Evolutionary conservation across 2,888 invertebrate species (phyloP).

Genomic region (Caenorhabditis imperialis): DNA sequence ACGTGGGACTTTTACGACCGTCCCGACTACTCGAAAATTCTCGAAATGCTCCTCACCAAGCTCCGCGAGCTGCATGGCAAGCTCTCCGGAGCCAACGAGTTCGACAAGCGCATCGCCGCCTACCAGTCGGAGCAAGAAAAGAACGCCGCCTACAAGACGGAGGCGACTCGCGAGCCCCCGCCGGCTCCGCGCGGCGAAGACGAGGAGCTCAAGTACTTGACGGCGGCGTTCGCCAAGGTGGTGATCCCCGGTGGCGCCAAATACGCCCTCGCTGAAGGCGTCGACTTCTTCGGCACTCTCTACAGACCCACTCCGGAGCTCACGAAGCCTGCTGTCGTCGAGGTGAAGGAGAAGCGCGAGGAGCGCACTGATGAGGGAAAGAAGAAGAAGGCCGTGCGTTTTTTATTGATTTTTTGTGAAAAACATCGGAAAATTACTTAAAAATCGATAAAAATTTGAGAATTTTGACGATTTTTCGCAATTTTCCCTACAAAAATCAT

Average conservation of each 20-base stretch:
- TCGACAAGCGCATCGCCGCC: background rate
- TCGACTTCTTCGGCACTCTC: slow-evolving; percentile 4
- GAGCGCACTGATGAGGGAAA: no score
- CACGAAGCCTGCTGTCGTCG: no score
- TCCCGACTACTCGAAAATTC: slow-evolving; percentile 24
- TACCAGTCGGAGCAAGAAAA: background rate
- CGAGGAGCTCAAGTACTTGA: no score
- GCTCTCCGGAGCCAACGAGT: slow-evolving; percentile 28
- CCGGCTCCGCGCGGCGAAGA: background rate
- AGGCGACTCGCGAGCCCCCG: background rate
- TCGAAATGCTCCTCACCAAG: slow-evolving; percentile 5
- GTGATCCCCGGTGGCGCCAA: background rate
- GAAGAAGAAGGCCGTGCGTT: no score
- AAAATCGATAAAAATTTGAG: no score
- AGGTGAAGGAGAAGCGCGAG: no score
- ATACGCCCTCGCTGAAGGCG: background rate
- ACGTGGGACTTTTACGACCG: slow-evolving; percentile 4
- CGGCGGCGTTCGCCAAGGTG: background rate
- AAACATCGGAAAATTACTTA: no score
- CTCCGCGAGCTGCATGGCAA: slow-evolving; percentile 24
- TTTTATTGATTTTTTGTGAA: no score
- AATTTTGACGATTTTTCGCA: no score
- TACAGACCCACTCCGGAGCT: no score
- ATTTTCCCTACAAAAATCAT: no score
- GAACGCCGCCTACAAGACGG: background rate